A percentile compares a stretch with the other conserved stretches of the same genome.
These are phyloP conservation scores for Patella vulgata DNA, from an alignment of 1,140 invertebrate genomes.

Conservation along the genomic window DNA sequence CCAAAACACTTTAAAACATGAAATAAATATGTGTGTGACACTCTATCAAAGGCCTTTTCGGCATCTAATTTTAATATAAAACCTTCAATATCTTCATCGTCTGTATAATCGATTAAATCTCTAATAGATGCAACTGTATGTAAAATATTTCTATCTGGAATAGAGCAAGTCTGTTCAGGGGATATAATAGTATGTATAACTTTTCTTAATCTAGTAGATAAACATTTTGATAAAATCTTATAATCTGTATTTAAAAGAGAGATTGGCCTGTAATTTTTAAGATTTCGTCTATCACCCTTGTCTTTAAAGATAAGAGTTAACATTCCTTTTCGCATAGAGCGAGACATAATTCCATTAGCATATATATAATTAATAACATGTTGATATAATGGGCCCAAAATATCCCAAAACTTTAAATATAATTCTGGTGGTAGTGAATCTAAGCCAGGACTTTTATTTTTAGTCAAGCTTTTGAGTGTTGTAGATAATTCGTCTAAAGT, in stretches of 20 bases:
- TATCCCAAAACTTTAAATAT: no score
- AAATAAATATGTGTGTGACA: no score
- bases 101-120: conserved; percentile 37
- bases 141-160: conserved; percentile 32
- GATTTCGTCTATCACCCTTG: conserved; percentile 11
- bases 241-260: no score
- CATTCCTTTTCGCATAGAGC: no score
- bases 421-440: conserved; percentile 39
- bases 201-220: conserved; percentile 24
- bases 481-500: conserved; percentile 18
- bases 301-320: conserved; percentile 41
- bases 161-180: conserved; percentile 34
- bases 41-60: no score
- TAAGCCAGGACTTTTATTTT: no score
- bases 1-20: no score
- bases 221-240: conserved; percentile 39
- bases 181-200: conserved; percentile 29
- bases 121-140: conserved; percentile 39
- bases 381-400: conserved; percentile 21
- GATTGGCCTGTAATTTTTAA: no score
- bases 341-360: conserved; percentile 19
- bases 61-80: conserved; percentile 34
- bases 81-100: conserved; percentile 26
- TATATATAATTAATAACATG: conserved; percentile 20
- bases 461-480: conserved; percentile 29